A percentile compares a stretch with the other conserved stretches of the same genome.
phyloP scores from a whole-genome alignment of 2,797 vertebrate species.

The Chaunax sp. region DNA sequence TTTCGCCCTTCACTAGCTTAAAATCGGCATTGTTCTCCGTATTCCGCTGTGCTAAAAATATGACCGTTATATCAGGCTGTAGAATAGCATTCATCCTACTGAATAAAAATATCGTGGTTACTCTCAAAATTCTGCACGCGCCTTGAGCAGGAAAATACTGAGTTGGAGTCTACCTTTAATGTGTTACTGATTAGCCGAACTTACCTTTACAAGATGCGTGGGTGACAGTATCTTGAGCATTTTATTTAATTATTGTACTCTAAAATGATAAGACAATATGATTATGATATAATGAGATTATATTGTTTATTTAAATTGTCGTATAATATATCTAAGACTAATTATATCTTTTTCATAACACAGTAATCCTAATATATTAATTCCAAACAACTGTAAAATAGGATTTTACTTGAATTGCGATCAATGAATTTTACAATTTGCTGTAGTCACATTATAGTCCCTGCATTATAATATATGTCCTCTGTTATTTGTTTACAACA shows the following conservation, averaged over 20 bases:
- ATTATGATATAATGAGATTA: neutral
- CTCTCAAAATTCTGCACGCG: too few relatives aligned
- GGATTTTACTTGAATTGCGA: neutral
- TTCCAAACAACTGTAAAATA: neutral
- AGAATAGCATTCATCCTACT: too few relatives aligned
- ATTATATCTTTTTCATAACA: too few relatives aligned
- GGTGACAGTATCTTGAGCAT: neutral
- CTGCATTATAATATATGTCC: too few relatives aligned
- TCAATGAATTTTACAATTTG: neutral
- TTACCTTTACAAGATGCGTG: neutral
- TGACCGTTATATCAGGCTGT: too few relatives aligned
- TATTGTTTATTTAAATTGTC: constrained; percentile 27
- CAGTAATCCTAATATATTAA: neutral
- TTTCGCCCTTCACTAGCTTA: too few relatives aligned
- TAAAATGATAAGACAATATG: constrained; percentile 4
- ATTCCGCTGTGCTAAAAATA: too few relatives aligned
- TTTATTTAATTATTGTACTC: constrained; percentile 9
- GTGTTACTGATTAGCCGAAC: constrained; percentile 22
- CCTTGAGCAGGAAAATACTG: too few relatives aligned
- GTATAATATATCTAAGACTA: neutral
- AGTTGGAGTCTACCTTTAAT: too few relatives aligned
- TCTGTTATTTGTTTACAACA: constrained; percentile 69
- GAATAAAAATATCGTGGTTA: too few relatives aligned
- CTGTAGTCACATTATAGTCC: too few relatives aligned
- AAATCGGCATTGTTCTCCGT: too few relatives aligned